Percentiles rank a stretch among this genome's conserved stretches.
Evolutionary conservation across 2,797 vertebrate species (phyloP).

Genomic region (Enteromius fasciolatus): DNA sequence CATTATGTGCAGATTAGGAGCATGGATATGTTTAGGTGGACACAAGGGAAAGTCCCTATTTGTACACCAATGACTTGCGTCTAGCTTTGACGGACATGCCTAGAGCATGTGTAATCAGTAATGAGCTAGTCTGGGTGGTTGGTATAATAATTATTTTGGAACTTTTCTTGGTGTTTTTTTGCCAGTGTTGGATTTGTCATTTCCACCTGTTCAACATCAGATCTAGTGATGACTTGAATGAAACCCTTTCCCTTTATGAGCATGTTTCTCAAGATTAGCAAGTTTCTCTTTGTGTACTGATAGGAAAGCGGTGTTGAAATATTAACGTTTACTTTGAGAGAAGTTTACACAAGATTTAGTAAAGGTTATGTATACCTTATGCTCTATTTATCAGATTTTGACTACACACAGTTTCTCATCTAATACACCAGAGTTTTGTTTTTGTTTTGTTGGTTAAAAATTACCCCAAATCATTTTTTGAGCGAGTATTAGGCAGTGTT

Average conservation of each 20-base stretch:
- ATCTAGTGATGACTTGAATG: neutral
- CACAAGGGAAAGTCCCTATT: conserved; percentile 74
- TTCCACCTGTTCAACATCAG: neutral
- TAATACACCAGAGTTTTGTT: neutral
- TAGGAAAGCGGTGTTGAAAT: too few species aligned
- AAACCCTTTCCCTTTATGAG: neutral
- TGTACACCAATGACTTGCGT: conserved; percentile 60
- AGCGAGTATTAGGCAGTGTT: neutral
- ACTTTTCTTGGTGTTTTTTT: neutral
- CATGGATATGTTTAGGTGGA: conserved; percentile 74
- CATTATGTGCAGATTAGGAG: conserved; percentile 43
- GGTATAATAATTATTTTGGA: conserved; percentile 1
- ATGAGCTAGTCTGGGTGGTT: conserved; percentile 18
- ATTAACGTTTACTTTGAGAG: too few species aligned
- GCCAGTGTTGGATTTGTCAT: neutral
- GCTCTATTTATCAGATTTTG: neutral
- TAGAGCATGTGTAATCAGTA: conserved; percentile 52
- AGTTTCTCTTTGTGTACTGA: neutral
- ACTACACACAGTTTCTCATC: neutral
- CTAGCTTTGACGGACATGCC: conserved; percentile 56
- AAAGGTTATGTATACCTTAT: neutral
- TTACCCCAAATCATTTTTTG: neutral
- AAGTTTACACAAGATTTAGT: too few species aligned
- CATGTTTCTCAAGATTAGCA: neutral
- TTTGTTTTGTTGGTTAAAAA: neutral